Evolutionary conservation across 2,797 vertebrate genomes (phyloP).

Genomic region (Neopelma chrysocephalum): DNA sequence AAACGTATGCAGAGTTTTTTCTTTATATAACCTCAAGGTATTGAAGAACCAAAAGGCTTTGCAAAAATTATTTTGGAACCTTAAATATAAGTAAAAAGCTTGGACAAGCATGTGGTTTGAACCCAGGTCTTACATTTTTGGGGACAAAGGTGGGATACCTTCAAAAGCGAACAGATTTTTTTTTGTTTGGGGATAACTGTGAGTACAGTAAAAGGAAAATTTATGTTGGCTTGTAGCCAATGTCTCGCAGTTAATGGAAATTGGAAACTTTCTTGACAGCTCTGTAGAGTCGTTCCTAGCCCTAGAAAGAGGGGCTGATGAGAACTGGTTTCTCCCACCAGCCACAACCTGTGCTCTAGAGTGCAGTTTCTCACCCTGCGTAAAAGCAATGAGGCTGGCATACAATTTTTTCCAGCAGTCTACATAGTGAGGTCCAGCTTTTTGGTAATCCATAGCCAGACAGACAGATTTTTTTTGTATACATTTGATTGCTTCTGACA

Average conservation of each 20-base stretch:
- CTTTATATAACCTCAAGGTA: not conserved
- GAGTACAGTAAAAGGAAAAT: too few species aligned
- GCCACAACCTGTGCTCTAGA: not conserved
- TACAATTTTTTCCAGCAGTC: not conserved
- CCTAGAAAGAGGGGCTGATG: too few species aligned
- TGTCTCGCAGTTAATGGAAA: too few species aligned
- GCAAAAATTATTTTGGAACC: not conserved
- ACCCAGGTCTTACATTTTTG: not conserved
- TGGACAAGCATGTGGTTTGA: not conserved
- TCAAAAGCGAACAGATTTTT: too few species aligned
- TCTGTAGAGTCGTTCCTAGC: too few species aligned
- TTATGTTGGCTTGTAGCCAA: too few species aligned
- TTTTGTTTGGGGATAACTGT: too few species aligned
- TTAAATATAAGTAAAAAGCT: not conserved
- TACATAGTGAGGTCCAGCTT: not conserved
- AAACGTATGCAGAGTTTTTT: not conserved
- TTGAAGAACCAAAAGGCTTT: not conserved
- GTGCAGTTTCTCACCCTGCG: accelerated
- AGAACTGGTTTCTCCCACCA: not conserved
- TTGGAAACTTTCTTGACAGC: too few species aligned
- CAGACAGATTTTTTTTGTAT: not conserved
- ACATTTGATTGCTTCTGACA: not conserved
- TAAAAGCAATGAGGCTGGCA: not conserved
- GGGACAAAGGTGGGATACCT: too few species aligned
- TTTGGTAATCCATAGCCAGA: not conserved